Evolutionary conservation across 2,797 vertebrate species (phyloP), one percentile per base, ranked within the genome.

Genomic region (Sebastes melanostomus): DNA sequence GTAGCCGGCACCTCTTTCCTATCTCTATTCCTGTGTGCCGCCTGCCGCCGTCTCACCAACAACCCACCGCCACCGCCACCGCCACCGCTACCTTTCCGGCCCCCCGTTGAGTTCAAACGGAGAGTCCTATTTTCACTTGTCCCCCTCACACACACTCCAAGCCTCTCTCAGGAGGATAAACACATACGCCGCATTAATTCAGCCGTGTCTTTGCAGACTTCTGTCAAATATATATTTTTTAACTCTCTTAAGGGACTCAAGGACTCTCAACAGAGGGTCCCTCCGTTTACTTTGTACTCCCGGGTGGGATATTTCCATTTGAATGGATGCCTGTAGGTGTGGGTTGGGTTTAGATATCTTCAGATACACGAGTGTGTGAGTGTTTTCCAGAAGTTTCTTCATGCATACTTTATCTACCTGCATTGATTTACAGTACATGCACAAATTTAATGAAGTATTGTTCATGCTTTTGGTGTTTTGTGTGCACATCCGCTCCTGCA

Each of bases 251-350:
- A 84, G 93, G 80, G 82, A 89, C 83, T 86, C 55, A 29, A 88
- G 82, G 89, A 88, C 91, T 88, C 86, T 82, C 67, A 81, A 84
- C 56, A 54, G 72, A 72, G 87, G 83, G 83, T 77, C 24, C 67
- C 78, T 87, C 82, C 89, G 85, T 91, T 91, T 86, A 82, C 88
- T 91, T 85, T 90, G 80, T 85, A 82, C 82, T 94, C 91, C 83
- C 81, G 11, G 73, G 80, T 87, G 90, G 87, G 74, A 78, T 63
- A 85, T 92, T 92, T 91, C 82, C 88, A 89, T 90, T 90, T 91
- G 88, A 93, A 91, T 89, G 72, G 80, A 55, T 59, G 67, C 65
- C 29, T 75, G 81, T 67, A 58, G 56, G 56, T 75, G 24, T 55
- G 82, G 76, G 52, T 69, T 60, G 12, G n/a, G 69, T 69, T 77